Base-by-base conservation (phyloP, 2,113 vertebrate genomes). In the Sphyrna mokarran region DNA sequence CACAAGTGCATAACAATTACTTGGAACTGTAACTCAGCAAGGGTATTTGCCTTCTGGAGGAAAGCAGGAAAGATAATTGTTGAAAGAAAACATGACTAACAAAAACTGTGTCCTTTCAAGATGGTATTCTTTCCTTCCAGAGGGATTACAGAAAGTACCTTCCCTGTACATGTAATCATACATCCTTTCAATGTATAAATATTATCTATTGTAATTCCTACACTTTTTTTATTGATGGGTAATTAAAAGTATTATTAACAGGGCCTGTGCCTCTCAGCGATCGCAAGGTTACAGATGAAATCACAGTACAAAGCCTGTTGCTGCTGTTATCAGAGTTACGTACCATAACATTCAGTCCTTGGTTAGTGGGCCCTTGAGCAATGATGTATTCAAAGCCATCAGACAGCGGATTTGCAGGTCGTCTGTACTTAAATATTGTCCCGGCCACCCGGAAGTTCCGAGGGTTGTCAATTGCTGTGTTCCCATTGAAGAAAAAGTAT, bases 331-430 rank as follows among this genome's bases (percentile, higher is more conserved):
- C 95, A 16, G 76, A 61, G 6, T 37, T 96, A 97, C 98, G 43
- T 97, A 98, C 98, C 98, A 98, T 98, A 96, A 97, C 97, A 33
- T 98, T 98, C 66, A 99, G 97, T 95, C 98, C 98, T 95, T 98
- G 98, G 96, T 98, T 98, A 0, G 98, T 99, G 61, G 98, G 98
- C 10, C 98, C 98, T 0, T 98, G 98, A 63, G 98, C 98, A 54
- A 98, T 98, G 96, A 99, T 98, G 11, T 99, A 99, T 96, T 99
- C 98, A 96, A 99, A 97, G 16, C 98, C 98, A 37, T 98, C 98
- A 0, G 98, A 97, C 89, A 97, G 97, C 16, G 98, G 97, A 76
- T 96, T 98, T 11, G 96, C 96, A 1, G 98, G 98, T 8, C 98
- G 97, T 33, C 98, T 97, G 96, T 99, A 99, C 96, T 99, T 99